Percentiles rank a stretch among this genome's conserved stretches.
Evolutionary conservation across 2,888 invertebrate species (phyloP).

Genomic region (Andrena marginata): DNA sequence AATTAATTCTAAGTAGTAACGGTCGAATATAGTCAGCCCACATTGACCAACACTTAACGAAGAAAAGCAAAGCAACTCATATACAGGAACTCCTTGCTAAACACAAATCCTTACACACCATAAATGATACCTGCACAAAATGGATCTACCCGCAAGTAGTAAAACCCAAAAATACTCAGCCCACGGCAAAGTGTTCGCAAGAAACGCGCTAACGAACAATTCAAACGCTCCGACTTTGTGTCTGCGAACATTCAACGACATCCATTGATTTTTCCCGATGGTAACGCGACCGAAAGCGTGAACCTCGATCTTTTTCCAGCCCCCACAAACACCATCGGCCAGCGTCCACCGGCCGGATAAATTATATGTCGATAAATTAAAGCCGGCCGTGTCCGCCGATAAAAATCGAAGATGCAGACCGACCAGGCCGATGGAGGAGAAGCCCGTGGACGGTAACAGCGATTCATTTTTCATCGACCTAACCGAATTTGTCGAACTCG

Average conservation of each 20-base stretch:
- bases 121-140: neutral
- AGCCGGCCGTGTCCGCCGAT: conserved; percentile 40
- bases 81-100: neutral
- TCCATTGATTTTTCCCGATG: conserved; percentile 29
- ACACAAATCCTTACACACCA: too few species aligned
- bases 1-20: neutral
- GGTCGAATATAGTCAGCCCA: neutral
- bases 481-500: conserved; percentile 85
- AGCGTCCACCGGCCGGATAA: conserved; percentile 43
- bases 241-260: neutral
- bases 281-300: conserved; percentile 31
- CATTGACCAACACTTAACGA: neutral
- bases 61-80: too few species aligned
- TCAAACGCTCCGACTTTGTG: neutral
- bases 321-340: conserved; percentile 19
- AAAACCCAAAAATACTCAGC: neutral
- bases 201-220: neutral
- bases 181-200: neutral
- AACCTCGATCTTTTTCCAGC: conserved; percentile 13
- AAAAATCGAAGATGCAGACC: conserved; percentile 56
- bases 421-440: conserved; percentile 45
- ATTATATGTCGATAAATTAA: conserved; percentile 60
- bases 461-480: conserved; percentile 83
- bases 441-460: conserved; percentile 50
- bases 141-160: neutral